These are phyloP conservation scores for Dipodomys spectabilis DNA, from an alignment of 2,113 vertebrate genomes.

Conservation along the genomic window DNA sequence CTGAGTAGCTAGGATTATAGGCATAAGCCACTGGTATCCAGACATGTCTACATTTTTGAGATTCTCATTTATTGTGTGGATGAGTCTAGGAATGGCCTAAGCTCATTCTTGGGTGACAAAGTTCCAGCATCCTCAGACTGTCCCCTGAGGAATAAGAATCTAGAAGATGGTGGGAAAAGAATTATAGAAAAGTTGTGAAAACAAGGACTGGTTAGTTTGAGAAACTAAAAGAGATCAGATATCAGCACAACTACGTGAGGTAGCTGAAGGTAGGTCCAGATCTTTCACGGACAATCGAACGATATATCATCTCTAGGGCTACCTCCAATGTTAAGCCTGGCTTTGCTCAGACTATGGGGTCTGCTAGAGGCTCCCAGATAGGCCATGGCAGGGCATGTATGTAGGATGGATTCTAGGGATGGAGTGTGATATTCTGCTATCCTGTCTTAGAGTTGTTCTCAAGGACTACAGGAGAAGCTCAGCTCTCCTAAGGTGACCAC, in stretches of 20 bases:
- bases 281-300: background rate
- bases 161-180: background rate
- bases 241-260: background rate
- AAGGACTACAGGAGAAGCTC: accelerated
- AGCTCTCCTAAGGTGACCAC: background rate
- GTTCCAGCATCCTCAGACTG: background rate
- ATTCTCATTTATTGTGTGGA: background rate
- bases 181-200: background rate
- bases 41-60: background rate
- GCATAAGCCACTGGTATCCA: no score
- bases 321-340: background rate
- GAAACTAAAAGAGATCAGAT: background rate
- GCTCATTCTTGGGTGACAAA: background rate
- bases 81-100: background rate
- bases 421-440: background rate
- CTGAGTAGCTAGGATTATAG: no score
- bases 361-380: accelerated
- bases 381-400: accelerated
- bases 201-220: background rate
- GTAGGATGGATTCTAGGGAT: background rate
- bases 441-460: background rate
- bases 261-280: background rate
- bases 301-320: background rate
- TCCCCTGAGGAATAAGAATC: background rate
- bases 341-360: background rate